phyloP scores from a whole-genome alignment of 2,797 vertebrate species.

The Spinibarbus caldwelli region DNA sequence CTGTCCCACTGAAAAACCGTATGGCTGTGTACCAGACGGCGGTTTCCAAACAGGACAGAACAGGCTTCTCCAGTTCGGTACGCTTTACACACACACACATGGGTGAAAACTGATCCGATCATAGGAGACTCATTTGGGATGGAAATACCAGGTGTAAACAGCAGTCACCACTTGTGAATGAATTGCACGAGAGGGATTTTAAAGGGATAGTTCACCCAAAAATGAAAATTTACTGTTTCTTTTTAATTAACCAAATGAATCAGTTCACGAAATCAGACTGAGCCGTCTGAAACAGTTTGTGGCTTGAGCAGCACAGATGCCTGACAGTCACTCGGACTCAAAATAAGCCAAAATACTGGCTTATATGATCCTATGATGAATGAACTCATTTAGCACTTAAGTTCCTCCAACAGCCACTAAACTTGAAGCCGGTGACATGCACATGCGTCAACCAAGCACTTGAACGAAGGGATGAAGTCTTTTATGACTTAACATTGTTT shows the following conservation, averaged over 20 bases:
- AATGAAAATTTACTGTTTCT: not conserved
- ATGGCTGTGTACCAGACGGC: conserved; percentile 91
- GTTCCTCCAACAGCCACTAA: no score
- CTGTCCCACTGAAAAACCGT: conserved; percentile 81
- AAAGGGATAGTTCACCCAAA: no score
- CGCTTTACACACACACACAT: not conserved
- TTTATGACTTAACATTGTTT: no score
- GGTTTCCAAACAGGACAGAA: conserved; percentile 78
- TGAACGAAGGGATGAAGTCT: no score
- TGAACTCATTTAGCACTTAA: no score
- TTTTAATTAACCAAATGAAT: not conserved
- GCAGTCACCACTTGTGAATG: not conserved
- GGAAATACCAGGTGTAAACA: not conserved
- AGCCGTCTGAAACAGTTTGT: no score
- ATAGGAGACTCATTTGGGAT: not conserved
- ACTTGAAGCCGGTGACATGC: no score
- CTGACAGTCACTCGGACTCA: no score
- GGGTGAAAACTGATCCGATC: not conserved
- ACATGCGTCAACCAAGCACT: no score
- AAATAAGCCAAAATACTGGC: no score
- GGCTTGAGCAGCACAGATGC: no score
- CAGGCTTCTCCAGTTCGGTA: conserved; percentile 79
- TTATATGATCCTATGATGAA: no score
- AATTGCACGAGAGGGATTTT: not conserved
- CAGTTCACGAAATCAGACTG: not conserved